A percentile compares a stretch with the other conserved stretches of the same genome.
phyloP scores from a whole-genome alignment of 2,888 invertebrate species.

The Geotrupes spiniger region DNA sequence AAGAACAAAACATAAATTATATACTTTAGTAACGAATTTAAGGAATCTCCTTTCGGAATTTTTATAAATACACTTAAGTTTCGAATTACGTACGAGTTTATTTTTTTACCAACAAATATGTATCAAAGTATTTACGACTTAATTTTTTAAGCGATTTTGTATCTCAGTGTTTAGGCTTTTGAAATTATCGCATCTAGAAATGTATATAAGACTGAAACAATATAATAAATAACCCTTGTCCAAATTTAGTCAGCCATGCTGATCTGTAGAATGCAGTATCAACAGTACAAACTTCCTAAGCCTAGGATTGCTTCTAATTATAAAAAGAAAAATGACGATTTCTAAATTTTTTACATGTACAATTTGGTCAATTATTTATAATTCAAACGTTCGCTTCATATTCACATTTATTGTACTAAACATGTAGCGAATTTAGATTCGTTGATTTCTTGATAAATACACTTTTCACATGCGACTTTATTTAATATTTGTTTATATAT shows the following conservation, averaged over 20 bases:
- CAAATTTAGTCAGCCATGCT: conserved; percentile 33
- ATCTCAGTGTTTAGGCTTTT: conserved; percentile 26
- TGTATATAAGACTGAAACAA: conserved; percentile 36
- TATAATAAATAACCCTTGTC: conserved; percentile 29
- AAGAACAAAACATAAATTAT: too few species aligned
- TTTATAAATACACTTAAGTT: not conserved
- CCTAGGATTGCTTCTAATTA: conserved; percentile 19
- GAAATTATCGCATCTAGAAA: conserved; percentile 26
- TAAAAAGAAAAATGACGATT: conserved; percentile 13
- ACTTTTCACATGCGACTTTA: too few species aligned
- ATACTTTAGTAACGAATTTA: too few species aligned
- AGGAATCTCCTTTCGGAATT: not conserved
- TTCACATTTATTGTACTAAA: too few species aligned
- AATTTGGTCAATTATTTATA: not conserved
- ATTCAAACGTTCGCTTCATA: not conserved
- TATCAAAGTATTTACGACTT: conserved; percentile 13
- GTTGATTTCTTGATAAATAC: too few species aligned
- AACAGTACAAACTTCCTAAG: conserved; percentile 33
- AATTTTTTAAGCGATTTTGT: conserved; percentile 16
- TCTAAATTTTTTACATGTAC: conserved; percentile 5
- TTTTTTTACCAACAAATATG: conserved; percentile 4
- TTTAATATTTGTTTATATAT: too few species aligned
- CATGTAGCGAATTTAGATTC: too few species aligned
- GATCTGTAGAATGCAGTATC: conserved; percentile 31
- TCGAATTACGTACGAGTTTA: not conserved